Evolutionary conservation across 2,113 vertebrate genomes (phyloP).

Genomic region (Piaya cayana): DNA sequence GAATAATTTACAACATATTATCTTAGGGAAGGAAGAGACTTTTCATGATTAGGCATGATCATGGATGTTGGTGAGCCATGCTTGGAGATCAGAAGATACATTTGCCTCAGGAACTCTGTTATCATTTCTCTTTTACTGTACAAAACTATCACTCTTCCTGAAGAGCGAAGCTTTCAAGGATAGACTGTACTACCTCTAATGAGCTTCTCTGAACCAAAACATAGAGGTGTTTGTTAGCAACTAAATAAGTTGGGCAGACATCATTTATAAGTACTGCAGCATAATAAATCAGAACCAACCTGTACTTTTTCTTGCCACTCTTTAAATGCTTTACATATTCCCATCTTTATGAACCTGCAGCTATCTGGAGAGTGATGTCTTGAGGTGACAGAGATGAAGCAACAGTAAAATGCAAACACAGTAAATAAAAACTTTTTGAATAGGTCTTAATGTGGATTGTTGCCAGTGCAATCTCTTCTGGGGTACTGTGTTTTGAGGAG

Average conservation of each 20-base stretch:
- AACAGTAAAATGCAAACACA: neutral
- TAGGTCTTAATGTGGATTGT: neutral
- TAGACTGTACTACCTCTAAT: neutral
- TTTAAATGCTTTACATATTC: neutral
- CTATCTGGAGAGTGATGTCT: neutral
- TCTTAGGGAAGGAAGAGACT: neutral
- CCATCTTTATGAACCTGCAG: neutral
- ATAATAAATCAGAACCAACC: neutral
- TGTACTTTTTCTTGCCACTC: neutral
- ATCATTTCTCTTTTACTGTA: neutral
- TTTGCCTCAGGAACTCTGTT: neutral
- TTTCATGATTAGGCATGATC: neutral
- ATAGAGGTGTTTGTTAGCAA: neutral
- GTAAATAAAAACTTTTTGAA: neutral
- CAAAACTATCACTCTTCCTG: neutral
- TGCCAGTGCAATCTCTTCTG: neutral
- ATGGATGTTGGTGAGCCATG: neutral
- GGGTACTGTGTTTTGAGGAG: neutral
- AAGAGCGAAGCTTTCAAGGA: neutral
- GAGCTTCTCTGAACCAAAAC: neutral
- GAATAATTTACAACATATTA: neutral
- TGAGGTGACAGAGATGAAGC: neutral
- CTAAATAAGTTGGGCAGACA: neutral
- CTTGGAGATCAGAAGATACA: neutral
- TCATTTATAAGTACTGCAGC: neutral